phyloP scores from a whole-genome alignment of 2,888 invertebrate genomes.

The Amphimallon solstitiale region DNA sequence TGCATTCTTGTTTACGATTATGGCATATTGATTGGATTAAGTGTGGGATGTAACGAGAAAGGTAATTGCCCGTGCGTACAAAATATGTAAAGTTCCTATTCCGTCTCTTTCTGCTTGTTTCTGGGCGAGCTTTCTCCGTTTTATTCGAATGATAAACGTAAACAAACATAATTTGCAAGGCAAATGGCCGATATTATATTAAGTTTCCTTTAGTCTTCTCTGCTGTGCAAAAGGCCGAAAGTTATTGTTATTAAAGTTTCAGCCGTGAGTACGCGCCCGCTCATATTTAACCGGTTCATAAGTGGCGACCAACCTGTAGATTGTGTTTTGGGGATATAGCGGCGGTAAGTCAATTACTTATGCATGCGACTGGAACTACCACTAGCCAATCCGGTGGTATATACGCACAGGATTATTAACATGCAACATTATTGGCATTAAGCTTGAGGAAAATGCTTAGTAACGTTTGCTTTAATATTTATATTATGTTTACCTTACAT shows the following conservation, averaged over 20 bases:
- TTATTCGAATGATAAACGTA: constrained; percentile 18
- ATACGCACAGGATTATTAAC: background rate
- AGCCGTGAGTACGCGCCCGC: constrained; percentile 1
- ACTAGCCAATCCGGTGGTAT: background rate
- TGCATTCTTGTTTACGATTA: constrained; percentile 32
- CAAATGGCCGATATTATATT: constrained; percentile 20
- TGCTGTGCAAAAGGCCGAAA: constrained; percentile 17
- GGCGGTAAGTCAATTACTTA: constrained; percentile 13
- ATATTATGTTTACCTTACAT: too few relatives aligned
- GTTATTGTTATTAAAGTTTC: constrained; percentile 32
- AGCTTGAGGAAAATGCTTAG: background rate
- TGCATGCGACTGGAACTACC: background rate
- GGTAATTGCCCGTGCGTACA: constrained; percentile 17
- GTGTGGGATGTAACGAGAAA: constrained; percentile 20
- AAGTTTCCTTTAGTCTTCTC: constrained; percentile 26
- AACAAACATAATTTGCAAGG: constrained; percentile 33
- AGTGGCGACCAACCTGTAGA: constrained; percentile 29
- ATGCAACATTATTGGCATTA: background rate
- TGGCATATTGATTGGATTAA: constrained; percentile 37
- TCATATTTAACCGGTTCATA: constrained; percentile 27
- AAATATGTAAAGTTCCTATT: constrained; percentile 9
- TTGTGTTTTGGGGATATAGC: constrained; percentile 15
- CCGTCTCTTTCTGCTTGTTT: background rate
- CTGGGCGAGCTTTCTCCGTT: background rate
- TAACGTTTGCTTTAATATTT: too few relatives aligned